phyloP scores from a whole-genome alignment of 2,113 vertebrate genomes.

The Xiphophorus maculatus region DNA sequence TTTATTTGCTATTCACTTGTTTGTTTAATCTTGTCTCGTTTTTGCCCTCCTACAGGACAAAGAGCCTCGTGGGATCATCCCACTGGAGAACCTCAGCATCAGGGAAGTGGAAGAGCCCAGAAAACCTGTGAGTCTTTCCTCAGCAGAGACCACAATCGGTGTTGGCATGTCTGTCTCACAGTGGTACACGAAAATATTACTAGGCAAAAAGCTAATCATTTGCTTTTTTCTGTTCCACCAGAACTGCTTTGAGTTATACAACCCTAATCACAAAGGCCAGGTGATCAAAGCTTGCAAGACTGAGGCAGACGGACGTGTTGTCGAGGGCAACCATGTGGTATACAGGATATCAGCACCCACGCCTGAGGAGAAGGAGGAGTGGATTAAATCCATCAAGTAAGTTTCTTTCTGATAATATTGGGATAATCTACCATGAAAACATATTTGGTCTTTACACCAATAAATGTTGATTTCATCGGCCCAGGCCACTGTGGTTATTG shows the following conservation, averaged over 20 bases:
- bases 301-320: conserved; percentile 94
- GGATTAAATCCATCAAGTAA: conserved; percentile 99
- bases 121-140: conserved; percentile 87
- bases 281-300: conserved; percentile 99
- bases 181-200: background rate
- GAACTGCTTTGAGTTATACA: conserved; percentile 99
- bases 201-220: background rate
- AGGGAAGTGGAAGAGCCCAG: conserved; percentile 96
- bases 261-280: conserved; percentile 96
- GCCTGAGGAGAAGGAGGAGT: conserved; percentile 97
- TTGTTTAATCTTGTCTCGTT: conserved; percentile 17
- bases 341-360: conserved; percentile 98
- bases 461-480: background rate
- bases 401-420: conserved; percentile 42
- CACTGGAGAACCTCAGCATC: conserved; percentile 97
- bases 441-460: background rate
- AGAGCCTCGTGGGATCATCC: conserved; percentile 97
- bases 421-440: background rate
- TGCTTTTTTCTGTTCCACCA: conserved; percentile 55
- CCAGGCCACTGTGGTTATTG: background rate
- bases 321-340: conserved; percentile 98
- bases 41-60: conserved; percentile 85
- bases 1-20: background rate
- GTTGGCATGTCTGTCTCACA: background rate
- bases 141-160: conserved; percentile 25